phyloP scores from a whole-genome alignment of 2,113 vertebrate species.

The Microcebus griseorufus region DNA sequence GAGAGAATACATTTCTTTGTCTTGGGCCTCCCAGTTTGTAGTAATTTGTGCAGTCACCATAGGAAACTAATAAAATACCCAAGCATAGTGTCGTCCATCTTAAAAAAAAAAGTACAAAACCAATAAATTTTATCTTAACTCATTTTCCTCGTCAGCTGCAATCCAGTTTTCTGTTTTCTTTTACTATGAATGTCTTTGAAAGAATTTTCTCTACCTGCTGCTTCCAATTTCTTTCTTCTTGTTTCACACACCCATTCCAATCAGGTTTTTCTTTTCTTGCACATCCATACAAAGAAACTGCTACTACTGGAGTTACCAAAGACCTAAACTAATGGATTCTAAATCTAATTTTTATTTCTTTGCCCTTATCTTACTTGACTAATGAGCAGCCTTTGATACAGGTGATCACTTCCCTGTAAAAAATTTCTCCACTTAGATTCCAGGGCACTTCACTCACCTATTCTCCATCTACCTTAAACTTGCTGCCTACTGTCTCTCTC shows the following conservation, averaged over 20 bases:
- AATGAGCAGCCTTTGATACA: background rate
- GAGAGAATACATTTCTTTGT: background rate
- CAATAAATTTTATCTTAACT: background rate
- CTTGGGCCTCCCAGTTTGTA: background rate
- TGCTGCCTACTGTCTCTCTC: background rate
- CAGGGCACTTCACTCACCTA: background rate
- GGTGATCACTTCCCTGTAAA: background rate
- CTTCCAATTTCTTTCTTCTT: background rate
- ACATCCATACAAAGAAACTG: background rate
- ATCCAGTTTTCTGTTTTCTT: background rate
- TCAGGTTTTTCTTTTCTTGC: background rate
- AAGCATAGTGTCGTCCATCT: background rate
- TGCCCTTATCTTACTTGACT: slow-evolving; percentile 38
- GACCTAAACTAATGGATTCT: slow-evolving; percentile 34
- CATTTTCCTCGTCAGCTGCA: background rate
- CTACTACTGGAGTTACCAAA: background rate
- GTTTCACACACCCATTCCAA: background rate
- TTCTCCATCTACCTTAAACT: background rate
- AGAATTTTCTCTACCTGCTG: background rate
- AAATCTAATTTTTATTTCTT: slow-evolving; percentile 49
- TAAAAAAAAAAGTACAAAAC: background rate
- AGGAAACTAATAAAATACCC: background rate
- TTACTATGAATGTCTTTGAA: background rate
- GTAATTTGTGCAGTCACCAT: background rate
- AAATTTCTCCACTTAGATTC: slow-evolving; percentile 8